Evolutionary conservation across 2,888 invertebrate species (phyloP), one percentile per base, ranked within the genome.

Genomic region (Nowickia ferox): DNA sequence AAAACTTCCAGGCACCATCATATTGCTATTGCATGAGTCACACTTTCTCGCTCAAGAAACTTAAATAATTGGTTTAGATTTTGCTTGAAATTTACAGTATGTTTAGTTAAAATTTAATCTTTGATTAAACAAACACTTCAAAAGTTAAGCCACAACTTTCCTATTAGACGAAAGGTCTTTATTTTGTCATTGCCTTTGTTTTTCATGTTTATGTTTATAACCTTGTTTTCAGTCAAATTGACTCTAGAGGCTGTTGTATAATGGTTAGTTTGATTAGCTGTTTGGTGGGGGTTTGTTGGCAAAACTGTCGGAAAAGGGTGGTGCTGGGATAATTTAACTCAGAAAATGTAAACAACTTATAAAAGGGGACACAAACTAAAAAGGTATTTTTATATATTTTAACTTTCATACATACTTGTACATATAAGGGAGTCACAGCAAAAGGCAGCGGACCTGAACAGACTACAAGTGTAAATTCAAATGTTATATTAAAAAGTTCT

Each of bases 281-380:
- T 42, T 44, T 55, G 63, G 61, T 42, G 65, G 53, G 55, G 44
- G 2, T 65, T n/a, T 55, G 61, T 44, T 44, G 77, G 40, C 38
- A 59, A 44, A 2, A 55, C 55, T 82, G 53, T 72, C 53, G 22
- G 44, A 59, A 66, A 11, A 51, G 55, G n/a, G 74, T 79, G 42
- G 69, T 79, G 59, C 51, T 66, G 30, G 71, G 22, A 66, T 69
- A 69, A 48, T 69, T 69, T 57, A 61, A 69, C 42, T 75, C 61
- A 74, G 65, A 59, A 75, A 48, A 63, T 75, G 44, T 80, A 71
- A 76, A 61, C 42, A 80, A 71, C 19, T 59, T 74, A 68, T 61
- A 59, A 82, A 68, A 78, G 30, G 15, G 30, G 4, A 4, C 4
- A 30, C 30, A 30, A 68, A 66, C 38, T 30, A 65, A 72, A 44